phyloP scores from a whole-genome alignment of 2,113 vertebrate genomes.

The Mormoops blainvillei region DNA sequence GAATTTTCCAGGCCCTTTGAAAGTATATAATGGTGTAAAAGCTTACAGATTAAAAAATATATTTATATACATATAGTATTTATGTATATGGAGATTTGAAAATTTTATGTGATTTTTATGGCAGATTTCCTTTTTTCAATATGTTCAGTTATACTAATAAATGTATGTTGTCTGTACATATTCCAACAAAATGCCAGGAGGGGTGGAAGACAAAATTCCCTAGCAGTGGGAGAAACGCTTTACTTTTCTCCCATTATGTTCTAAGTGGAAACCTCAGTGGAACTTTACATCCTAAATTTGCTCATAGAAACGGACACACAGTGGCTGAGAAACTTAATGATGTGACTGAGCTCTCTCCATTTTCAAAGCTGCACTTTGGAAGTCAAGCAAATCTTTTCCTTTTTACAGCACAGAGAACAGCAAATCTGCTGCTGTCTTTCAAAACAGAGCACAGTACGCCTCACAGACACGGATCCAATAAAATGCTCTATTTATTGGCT shows the following conservation, averaged over 20 bases:
- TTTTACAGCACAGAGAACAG: slow-evolving; percentile 7
- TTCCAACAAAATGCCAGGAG: not conserved
- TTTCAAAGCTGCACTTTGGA: slow-evolving; percentile 8
- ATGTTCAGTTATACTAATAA: not conserved
- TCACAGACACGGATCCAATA: slow-evolving; percentile 57
- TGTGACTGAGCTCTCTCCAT: not conserved
- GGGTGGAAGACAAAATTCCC: not conserved
- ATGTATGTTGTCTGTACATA: not conserved
- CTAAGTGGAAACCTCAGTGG: not conserved
- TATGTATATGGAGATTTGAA: not conserved
- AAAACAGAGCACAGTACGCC: not conserved
- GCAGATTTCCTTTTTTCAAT: not conserved
- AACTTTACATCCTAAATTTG: not conserved
- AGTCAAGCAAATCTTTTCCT: not conserved
- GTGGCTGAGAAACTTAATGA: not conserved
- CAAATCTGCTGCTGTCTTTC: slow-evolving; percentile 28
- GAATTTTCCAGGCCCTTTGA: not conserved
- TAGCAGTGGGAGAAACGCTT: not conserved
- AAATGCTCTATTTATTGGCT: slow-evolving; percentile 65
- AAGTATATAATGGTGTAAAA: not conserved
- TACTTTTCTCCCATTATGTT: not conserved
- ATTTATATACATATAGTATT: not conserved
- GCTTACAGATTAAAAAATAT: not conserved
- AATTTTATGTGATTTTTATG: not conserved
- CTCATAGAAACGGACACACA: not conserved